phyloP scores from a whole-genome alignment of 2,797 vertebrate species.

The Diceros bicornis region DNA sequence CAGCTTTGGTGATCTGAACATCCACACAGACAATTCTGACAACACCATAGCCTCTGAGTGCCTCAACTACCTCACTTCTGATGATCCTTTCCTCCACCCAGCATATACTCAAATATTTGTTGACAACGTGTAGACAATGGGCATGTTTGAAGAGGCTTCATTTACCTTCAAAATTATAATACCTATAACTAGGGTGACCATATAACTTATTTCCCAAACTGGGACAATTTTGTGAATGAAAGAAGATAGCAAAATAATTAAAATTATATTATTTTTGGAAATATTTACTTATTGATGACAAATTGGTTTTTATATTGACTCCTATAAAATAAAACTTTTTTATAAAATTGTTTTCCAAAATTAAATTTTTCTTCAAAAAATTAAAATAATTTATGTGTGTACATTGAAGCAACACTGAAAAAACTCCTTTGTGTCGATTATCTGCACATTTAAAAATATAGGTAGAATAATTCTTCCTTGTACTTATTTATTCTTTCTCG shows the following conservation, averaged over 20 bases:
- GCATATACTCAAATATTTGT: neutral
- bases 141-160: neutral
- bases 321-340: neutral
- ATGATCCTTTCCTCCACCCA: neutral
- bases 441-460: constrained; percentile 2
- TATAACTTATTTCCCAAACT: neutral
- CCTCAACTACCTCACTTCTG: neutral
- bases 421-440: neutral
- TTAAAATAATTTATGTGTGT: neutral
- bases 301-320: neutral
- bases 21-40: neutral
- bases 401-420: neutral
- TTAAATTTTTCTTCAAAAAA: constrained; percentile 5
- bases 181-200: neutral
- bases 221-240: constrained; percentile 7
- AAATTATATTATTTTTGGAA: constrained; percentile 11
- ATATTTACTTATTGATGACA: constrained; percentile 43
- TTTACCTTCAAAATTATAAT: neutral
- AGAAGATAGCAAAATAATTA: neutral
- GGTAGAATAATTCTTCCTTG: neutral
- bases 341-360: constrained; percentile 2
- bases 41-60: neutral
- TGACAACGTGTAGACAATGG: neutral
- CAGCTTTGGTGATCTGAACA: neutral
- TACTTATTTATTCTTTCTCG: neutral